Conservation (phyloP, 2,113 vertebrate species). For the Pteropus alecto region DNA sequence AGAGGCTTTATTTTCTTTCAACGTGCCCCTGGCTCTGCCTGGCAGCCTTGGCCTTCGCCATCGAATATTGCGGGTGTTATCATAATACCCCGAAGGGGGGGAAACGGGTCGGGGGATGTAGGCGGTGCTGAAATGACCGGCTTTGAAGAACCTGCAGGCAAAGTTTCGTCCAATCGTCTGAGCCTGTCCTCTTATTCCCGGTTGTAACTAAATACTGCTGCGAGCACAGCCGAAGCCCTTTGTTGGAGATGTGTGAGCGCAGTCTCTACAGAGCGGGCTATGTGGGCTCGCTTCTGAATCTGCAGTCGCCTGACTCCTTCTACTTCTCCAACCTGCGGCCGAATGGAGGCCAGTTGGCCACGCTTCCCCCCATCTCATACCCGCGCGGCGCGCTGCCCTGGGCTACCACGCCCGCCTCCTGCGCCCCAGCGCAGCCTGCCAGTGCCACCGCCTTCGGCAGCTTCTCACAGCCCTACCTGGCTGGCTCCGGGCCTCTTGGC, state of each 20-base stretch:
- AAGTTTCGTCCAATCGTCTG: conserved; percentile 86
- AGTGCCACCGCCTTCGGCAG: conserved; percentile 87
- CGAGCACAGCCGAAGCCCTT: conserved; percentile 88
- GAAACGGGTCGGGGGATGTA: conserved; percentile 78
- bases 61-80: conserved; percentile 80
- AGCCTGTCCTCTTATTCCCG: conserved; percentile 89
- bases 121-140: conserved; percentile 85
- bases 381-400: conserved; percentile 92
- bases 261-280: conserved; percentile 95
- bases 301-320: conserved; percentile 92
- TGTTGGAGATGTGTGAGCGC: conserved; percentile 97
- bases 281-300: conserved; percentile 94
- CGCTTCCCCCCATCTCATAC: conserved; percentile 91
- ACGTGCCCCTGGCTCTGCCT: neutral
- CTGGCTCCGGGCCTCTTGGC: conserved; percentile 86
- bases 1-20: neutral
- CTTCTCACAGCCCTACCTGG: conserved; percentile 89
- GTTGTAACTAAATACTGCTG: conserved; percentile 92
- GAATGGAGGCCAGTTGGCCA: conserved; percentile 92
- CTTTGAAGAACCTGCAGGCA: conserved; percentile 87
- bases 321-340: conserved; percentile 93
- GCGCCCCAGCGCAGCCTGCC: conserved; percentile 86
- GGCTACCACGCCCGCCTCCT: conserved; percentile 89
- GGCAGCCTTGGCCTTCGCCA: conserved; percentile 26
- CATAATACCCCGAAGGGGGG: conserved; percentile 73